Evolutionary conservation across 2,113 vertebrate species (phyloP), one percentile per base, ranked within the genome.

Genomic region (Aegotheles bennettii): DNA sequence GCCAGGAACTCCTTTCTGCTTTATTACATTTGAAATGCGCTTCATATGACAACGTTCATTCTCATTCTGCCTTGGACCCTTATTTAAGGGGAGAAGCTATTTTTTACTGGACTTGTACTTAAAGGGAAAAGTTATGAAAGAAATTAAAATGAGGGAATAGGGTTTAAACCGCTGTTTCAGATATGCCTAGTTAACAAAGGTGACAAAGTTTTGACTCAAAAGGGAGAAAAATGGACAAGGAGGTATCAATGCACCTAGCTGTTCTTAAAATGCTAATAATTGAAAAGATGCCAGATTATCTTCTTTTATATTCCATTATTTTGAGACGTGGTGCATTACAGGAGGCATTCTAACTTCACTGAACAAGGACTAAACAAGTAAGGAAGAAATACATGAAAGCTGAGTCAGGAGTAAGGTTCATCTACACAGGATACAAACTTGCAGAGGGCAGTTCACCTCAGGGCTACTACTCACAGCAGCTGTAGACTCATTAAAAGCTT

Each of bases 1-100:
- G 96, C 97, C 98, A 98, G 98, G 98, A 98, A 98, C 98, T 97
- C 98, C 98, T 98, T 98, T 97, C 97, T 97, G 96, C 96, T 98
- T 98, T 98, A 97, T 97, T 97, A 96, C 94, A 69, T 97, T 96
- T 94, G 96, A 97, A 96, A 98, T 93, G 96, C 91, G 97, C 97
- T 97, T 97, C 97, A 95, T 97, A 96, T 94, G 97, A 97, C 96
- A 98, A 95, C 97, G 96, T 97, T 97, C 96, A 96, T 97, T 97
- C 89, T 96, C 93, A 97, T 97, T 97, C 96, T 90, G 64, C 18
- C n/a, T 94, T 18, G 68, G 94, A 89, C 75, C 73, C 96, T 95
- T 96, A 69, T 93, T 90, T 88, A 91, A 95, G 93, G 79, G 93
- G 74, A 96, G 93, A 95, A 95, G 68, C 65, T 65, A 83, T 97